A percentile compares a stretch with the other conserved stretches of the same genome.
Conservation (phyloP, 2,888 invertebrate species). For the Empis livida region DNA sequence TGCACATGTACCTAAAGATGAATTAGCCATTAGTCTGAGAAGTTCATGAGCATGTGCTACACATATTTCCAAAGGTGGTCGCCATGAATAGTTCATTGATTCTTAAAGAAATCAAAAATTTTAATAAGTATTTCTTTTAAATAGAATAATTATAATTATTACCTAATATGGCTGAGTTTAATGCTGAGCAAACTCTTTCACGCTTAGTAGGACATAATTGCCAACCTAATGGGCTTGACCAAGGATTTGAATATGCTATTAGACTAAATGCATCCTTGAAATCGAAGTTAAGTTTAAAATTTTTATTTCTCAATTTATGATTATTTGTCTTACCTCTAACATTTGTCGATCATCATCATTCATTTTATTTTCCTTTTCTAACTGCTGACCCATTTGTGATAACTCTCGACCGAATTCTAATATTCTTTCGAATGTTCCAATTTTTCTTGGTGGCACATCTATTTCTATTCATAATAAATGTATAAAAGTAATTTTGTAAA, state of each 20-base stretch:
- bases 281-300: neutral
- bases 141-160: constrained; percentile 17
- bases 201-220: constrained; percentile 89
- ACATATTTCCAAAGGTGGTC: constrained; percentile 86
- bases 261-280: constrained; percentile 91
- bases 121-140: neutral
- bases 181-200: constrained; percentile 87
- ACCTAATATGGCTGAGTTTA: constrained; percentile 97
- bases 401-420: constrained; percentile 88
- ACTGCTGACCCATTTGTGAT: constrained; percentile 76
- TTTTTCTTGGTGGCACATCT: constrained; percentile 32
- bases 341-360: constrained; percentile 73
- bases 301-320: neutral
- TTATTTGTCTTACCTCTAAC: constrained; percentile 55
- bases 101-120: constrained; percentile 42
- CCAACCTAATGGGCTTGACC: constrained; percentile 94
- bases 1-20: constrained; percentile 86
- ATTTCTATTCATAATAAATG: constrained; percentile 21
- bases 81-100: constrained; percentile 77
- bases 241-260: constrained; percentile 94
- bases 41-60: constrained; percentile 82
- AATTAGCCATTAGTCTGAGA: constrained; percentile 77
- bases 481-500: neutral
- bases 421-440: constrained; percentile 66
- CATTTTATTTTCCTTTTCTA: constrained; percentile 70